Base-by-base conservation (phyloP, 2,797 vertebrate species). In the Acanthis flammea region DNA sequence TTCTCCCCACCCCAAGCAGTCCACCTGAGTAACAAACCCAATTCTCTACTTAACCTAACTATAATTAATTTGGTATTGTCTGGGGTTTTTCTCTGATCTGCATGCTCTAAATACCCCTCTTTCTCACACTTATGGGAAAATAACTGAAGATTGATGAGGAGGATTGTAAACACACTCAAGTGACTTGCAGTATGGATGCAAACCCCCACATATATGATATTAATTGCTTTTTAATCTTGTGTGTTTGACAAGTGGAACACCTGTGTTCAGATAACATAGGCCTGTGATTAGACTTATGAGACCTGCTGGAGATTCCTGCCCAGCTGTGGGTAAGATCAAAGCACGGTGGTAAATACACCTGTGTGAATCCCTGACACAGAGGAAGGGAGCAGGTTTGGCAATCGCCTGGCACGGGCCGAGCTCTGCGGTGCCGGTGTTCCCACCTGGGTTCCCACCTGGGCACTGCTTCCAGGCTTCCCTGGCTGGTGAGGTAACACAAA, bases 341-440 rank as follows among this genome's bases (percentile, higher is more conserved):
- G 57, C 51, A 11, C 24, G 0, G 9, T 12, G 44, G 37, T 50
- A 24, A 55, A 41, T 25, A 10, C 15, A 22, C 17, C 48, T 41
- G 39, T 5, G 19, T 10, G 13, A 79, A 62, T 21, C 47, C 37
- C 77, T 57, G 53, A 23, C 39, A 75, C 3, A 48, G 24, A 48
- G 44, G 15, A 87, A 79, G 35, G 17, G 12, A 83, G 62, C 44
- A 39, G 48, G 53, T 57, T n/a, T 12, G n/a, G 63, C 37, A n/a
- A 6, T 31, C 2, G 5, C 9, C 24, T 51, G n/a, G 12, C 73
- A 44, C 0, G 2, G 39, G 22, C 33, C 0, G 0, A 71, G 67
- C 33, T 44, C 53, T 5, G 6, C 0, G 0, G 37, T 30, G 37
- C n/a, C 1, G 0, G 6, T 1, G 5, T 3, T 61, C 37, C 35